Evolutionary conservation across 2,113 vertebrate species (phyloP), one percentile per base, ranked within the genome.

Genomic region (Plectropomus leopardus): DNA sequence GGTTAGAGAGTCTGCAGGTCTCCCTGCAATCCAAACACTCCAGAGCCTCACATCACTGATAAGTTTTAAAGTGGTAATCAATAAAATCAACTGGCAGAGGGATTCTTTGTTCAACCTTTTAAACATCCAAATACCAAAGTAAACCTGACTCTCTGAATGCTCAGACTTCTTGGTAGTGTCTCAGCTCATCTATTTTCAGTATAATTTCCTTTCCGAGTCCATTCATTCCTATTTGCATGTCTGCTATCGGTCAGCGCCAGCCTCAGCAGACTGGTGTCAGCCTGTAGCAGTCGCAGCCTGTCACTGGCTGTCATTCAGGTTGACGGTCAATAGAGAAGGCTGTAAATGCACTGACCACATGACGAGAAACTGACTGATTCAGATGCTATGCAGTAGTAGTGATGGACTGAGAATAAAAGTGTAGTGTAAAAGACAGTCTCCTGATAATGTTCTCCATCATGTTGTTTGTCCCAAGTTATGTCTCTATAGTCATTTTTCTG

Each of bases 261-360:
- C n/a, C 32, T 13, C 58, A 74, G 70, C 63, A 81, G 65, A 59
- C 42, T 54, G 80, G 90, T 93, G 88, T 88, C 90, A 79, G 82
- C 44, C 85, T 69, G 88, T 90, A 82, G 76, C 78, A 36, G 83
- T 26, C 84, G 47, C 86, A 30, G 82, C 76, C 73, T 82, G 70
- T 81, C 78, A 83, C 86, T 15, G 64, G n/a, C 21, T 26, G 2
- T 0, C 82, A 64, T 86, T 83, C 50, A 55, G 70, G 75, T 68
- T 68, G 19, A 40, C 7, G 36, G 36, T 40, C 36, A 3, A 40
- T 40, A 10, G 36, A 40, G 10, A 7, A 40, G 36, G 36, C 36
- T 40, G 36, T 10, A 40, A 40, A 40, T 40, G 36, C 36, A 40
- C 36, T 11, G 36, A 40, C 36, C 36, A 10, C 36, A 40, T 40